phyloP scores from a whole-genome alignment of 2,113 vertebrate genomes.

The Chaetura pelagica region DNA sequence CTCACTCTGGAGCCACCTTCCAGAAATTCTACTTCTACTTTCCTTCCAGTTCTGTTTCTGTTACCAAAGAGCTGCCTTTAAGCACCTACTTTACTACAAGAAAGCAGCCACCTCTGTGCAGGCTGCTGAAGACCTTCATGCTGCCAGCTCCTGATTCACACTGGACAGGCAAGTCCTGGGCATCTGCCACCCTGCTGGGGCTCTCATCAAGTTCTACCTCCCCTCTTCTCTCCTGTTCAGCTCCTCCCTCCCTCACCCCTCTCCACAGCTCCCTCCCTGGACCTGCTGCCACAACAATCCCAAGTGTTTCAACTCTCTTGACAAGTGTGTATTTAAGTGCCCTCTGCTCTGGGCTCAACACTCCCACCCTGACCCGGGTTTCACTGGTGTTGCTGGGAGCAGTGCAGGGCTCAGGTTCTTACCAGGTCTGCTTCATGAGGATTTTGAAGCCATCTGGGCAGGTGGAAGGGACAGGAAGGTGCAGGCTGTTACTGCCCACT shows the following conservation, averaged over 20 bases:
- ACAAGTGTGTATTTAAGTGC: background rate
- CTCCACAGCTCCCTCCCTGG: background rate
- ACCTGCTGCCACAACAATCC: background rate
- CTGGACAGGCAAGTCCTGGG: background rate
- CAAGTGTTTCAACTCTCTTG: background rate
- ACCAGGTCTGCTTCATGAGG: constrained; percentile 99
- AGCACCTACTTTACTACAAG: background rate
- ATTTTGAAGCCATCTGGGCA: constrained; percentile 99
- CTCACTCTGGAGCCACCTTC: background rate
- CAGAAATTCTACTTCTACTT: background rate
- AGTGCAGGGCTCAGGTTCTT: constrained; percentile 48
- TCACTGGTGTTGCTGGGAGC: background rate
- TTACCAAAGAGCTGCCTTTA: background rate
- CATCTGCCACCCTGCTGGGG: background rate
- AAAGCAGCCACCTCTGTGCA: background rate
- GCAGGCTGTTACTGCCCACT: constrained; percentile 97
- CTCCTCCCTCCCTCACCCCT: too few species aligned
- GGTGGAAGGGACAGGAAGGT: constrained; percentile 97
- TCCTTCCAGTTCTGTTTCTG: background rate
- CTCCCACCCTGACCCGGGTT: background rate
- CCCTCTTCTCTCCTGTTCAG: background rate
- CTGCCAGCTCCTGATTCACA: background rate
- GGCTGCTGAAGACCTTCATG: background rate
- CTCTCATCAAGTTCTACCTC: background rate
- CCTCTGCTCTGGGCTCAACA: background rate